These are phyloP conservation scores for human DNA, from an alignment of 2,113 vertebrate genomes.

Conservation along the genomic window GRCh38 chr5:89814501-89815000, in stretches of 20 bases:
- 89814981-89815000: background rate
- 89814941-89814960: background rate
- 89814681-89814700: background rate
- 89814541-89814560: background rate
- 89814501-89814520: background rate
- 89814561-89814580: background rate
- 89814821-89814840: background rate
- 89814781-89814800: background rate
- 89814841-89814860: background rate
- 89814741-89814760: background rate
- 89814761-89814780: background rate
- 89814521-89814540: background rate
- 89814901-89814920: background rate
- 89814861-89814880: background rate
- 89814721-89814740: background rate
- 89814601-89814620: background rate
- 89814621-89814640: background rate
- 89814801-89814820: background rate
- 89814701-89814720: background rate
- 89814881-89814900: background rate
- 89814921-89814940: background rate
- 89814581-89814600: background rate
- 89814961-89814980: background rate
- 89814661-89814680: background rate
- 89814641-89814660: background rate